A percentile compares a stretch with the other conserved stretches of the same genome.
Evolutionary conservation across 2,113 vertebrate genomes (phyloP).

Genomic region (Pedetes capensis): DNA sequence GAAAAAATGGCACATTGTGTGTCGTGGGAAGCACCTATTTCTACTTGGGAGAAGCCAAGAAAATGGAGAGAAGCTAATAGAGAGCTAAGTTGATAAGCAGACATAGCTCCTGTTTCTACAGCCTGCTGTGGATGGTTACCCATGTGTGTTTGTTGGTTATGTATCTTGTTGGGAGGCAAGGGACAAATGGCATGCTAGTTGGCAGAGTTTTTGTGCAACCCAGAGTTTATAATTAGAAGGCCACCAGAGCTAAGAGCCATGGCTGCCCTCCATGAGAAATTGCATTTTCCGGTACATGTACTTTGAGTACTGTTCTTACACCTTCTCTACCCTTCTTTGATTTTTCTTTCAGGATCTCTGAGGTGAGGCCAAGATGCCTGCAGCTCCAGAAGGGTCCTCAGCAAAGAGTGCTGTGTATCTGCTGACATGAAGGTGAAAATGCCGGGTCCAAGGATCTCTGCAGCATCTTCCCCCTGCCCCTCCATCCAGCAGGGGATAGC

Average conservation of each 20-base stretch:
- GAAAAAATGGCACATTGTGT: background rate
- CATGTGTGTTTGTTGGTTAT: background rate
- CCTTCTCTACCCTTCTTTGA: constrained; percentile 36
- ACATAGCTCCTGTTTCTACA: background rate
- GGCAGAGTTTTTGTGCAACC: background rate
- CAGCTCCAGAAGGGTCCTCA: background rate
- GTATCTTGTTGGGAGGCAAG: background rate
- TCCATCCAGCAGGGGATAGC: constrained; percentile 27
- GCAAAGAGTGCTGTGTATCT: background rate
- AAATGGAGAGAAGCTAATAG: background rate
- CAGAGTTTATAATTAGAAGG: constrained; percentile 78
- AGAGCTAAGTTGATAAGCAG: constrained; percentile 8
- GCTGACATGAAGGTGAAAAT: constrained; percentile 48
- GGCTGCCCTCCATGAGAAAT: constrained; percentile 63
- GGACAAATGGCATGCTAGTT: constrained; percentile 27
- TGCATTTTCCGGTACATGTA: constrained; percentile 57
- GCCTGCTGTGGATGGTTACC: rapidly evolving
- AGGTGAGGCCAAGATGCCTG: constrained; percentile 36
- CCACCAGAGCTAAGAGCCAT: constrained; percentile 59
- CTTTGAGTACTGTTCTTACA: background rate
- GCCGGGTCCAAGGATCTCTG: background rate
- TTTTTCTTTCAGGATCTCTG: constrained; percentile 73
- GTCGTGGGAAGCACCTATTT: background rate
- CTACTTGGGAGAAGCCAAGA: background rate
- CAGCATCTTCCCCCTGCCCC: background rate